A percentile compares a stretch with the other conserved stretches of the same genome.
These are phyloP conservation scores for Caenorhabditis remanei DNA, from an alignment of 1,140 invertebrate species.

Conservation along the genomic window DNA sequence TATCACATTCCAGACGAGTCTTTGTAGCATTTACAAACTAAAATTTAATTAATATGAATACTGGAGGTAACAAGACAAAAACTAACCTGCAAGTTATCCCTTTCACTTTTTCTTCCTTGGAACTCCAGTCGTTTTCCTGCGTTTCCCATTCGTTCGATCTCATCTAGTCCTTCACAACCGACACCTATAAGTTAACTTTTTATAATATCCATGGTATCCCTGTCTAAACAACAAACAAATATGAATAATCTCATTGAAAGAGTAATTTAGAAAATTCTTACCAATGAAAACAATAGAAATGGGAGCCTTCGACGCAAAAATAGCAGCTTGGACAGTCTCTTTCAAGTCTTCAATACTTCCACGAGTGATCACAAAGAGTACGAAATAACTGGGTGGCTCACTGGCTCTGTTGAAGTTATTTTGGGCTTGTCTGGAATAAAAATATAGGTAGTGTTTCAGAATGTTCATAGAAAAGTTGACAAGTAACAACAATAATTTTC, in stretches of 20 bases:
- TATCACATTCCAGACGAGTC: constrained; percentile 38
- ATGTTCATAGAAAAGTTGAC: too few species aligned
- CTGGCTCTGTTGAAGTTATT: constrained; percentile 67
- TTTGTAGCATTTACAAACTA: constrained; percentile 35
- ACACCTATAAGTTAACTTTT: background rate
- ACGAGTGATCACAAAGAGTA: constrained; percentile 72
- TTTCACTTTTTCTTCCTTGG: constrained; percentile 73
- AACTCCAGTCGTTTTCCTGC: constrained; percentile 73
- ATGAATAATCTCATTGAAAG: too few species aligned
- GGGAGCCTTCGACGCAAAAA: constrained; percentile 74
- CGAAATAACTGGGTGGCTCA: constrained; percentile 65
- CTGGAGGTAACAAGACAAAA: background rate
- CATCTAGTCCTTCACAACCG: constrained; percentile 58
- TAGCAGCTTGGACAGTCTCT: constrained; percentile 74
- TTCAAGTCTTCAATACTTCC: constrained; percentile 74
- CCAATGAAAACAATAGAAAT: constrained; percentile 75
- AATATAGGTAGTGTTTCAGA: too few species aligned
- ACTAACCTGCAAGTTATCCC: constrained; percentile 71
- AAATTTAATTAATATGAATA: background rate
- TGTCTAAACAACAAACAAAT: too few species aligned
- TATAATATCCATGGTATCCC: too few species aligned
- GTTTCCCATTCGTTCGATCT: constrained; percentile 71
- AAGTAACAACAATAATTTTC: too few species aligned
- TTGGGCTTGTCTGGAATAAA: constrained; percentile 12
- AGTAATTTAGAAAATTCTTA: constrained; percentile 53